Percentiles rank a stretch among this genome's conserved stretches.
Conservation (phyloP, 2,888 invertebrate species). For the Orchestes rusci region DNA sequence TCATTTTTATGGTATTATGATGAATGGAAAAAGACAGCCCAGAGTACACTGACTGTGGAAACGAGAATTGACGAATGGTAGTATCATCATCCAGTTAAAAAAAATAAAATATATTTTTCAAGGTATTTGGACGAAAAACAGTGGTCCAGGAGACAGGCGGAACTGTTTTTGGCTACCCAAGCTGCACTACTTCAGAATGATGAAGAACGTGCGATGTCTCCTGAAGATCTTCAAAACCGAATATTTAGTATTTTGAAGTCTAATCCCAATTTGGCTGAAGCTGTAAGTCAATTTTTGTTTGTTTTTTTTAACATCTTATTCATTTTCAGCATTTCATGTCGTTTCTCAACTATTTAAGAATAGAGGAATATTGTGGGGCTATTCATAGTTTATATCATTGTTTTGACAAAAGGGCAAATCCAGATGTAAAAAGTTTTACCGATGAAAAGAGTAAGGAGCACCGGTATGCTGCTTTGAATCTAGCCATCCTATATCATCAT, state of each 20-base stretch:
- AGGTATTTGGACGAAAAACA: constrained; percentile 53
- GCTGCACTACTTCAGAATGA: constrained; percentile 74
- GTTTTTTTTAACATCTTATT: background rate
- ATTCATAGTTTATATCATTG: constrained; percentile 75
- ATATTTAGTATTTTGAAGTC: constrained; percentile 65
- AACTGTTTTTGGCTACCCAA: constrained; percentile 82
- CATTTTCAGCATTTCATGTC: constrained; percentile 72
- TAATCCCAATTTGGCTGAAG: constrained; percentile 75
- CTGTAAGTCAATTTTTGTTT: constrained; percentile 51
- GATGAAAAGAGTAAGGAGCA: constrained; percentile 58
- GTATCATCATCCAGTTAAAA: too few relatives aligned
- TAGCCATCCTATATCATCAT: constrained; percentile 80
- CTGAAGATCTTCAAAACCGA: constrained; percentile 67
- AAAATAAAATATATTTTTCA: too few relatives aligned
- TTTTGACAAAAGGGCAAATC: constrained; percentile 59
- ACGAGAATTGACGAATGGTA: constrained; percentile 30
- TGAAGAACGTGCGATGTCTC: constrained; percentile 70
- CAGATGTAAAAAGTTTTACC: constrained; percentile 45
- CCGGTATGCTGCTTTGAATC: constrained; percentile 83
- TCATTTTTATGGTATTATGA: constrained; percentile 62
- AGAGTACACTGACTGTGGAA: constrained; percentile 18
- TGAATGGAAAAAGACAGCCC: constrained; percentile 27
- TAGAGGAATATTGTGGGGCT: constrained; percentile 80
- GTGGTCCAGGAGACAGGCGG: constrained; percentile 85
- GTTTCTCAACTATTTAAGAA: constrained; percentile 80